phyloP scores from a whole-genome alignment of 2,888 invertebrate species.

The Campopleginae sp. region DNA sequence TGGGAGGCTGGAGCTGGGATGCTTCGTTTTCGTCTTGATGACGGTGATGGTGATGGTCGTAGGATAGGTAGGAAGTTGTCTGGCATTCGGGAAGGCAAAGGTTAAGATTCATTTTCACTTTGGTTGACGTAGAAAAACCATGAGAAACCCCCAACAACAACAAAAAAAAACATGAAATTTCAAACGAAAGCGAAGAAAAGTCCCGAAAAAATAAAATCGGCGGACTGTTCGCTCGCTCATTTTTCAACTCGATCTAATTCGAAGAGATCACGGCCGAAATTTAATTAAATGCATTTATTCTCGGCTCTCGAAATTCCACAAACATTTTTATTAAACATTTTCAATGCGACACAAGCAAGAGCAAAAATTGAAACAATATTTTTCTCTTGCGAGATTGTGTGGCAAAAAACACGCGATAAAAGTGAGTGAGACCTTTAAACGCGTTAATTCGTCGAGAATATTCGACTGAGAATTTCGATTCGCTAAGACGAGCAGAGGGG shows the following conservation, averaged over 20 bases:
- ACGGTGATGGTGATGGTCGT: constrained; percentile 43
- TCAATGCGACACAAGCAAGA: not conserved
- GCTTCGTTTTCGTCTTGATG: constrained; percentile 43
- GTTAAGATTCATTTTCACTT: constrained; percentile 54
- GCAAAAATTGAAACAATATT: not conserved
- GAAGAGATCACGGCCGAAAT: not conserved
- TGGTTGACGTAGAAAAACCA: not conserved
- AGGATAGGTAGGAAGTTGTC: constrained; percentile 61
- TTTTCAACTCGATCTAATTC: not conserved
- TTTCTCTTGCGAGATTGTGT: not conserved
- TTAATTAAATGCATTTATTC: not conserved
- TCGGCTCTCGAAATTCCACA: not conserved
- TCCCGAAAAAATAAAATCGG: not conserved
- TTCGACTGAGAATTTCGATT: not conserved
- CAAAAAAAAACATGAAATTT: not conserved
- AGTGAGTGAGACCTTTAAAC: not conserved
- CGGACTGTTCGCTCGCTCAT: not conserved
- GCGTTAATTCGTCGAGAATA: constrained; percentile 15
- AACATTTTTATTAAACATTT: not conserved
- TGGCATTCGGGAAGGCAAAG: constrained; percentile 69
- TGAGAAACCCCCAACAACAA: not conserved
- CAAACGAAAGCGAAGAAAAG: too few relatives aligned
- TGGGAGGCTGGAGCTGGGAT: constrained; percentile 43
- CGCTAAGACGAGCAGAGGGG: not conserved
- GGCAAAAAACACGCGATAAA: not conserved